Conservation (phyloP, 2,113 vertebrate genomes). For the Planiliza haematocheilus region DNA sequence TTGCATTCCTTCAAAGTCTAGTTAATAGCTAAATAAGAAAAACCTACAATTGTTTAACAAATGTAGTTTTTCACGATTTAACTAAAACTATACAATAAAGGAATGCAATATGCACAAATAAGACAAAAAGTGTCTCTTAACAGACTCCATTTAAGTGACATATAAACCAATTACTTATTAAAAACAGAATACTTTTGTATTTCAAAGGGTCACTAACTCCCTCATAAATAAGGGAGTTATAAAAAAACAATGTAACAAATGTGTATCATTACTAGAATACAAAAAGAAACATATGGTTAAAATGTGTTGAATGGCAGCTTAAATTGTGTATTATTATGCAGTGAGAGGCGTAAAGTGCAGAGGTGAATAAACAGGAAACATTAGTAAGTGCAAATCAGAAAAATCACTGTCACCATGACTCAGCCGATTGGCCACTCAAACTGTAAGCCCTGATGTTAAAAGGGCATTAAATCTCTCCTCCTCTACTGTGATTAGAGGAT, state of each 20-base stretch:
- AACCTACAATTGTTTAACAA: too few relatives aligned
- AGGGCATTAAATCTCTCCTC: constrained; percentile 55
- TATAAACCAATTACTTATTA: background rate
- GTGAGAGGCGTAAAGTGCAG: constrained; percentile 58
- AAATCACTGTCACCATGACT: constrained; percentile 39
- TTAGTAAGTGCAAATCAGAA: constrained; percentile 80
- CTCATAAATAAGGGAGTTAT: background rate
- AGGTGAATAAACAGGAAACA: constrained; percentile 74
- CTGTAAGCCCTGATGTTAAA: constrained; percentile 60
- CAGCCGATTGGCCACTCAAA: constrained; percentile 47
- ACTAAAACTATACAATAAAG: background rate
- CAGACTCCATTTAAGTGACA: background rate
- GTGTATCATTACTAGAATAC: too few relatives aligned
- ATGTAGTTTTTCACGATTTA: background rate
- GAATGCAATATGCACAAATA: background rate
- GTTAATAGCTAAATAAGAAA: too few relatives aligned
- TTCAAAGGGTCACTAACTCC: background rate
- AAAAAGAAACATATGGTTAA: background rate
- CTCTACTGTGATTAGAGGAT: constrained; percentile 55
- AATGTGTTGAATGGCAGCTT: constrained; percentile 34
- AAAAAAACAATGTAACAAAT: constrained; percentile 19
- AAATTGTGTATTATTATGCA: constrained; percentile 57
- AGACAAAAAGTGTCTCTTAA: background rate
- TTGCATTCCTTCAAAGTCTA: too few relatives aligned
- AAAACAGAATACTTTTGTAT: background rate